Percentiles rank a stretch among this genome's conserved stretches.
Conservation (phyloP, 1,140 invertebrate genomes). For the Magallana angulata region DNA sequence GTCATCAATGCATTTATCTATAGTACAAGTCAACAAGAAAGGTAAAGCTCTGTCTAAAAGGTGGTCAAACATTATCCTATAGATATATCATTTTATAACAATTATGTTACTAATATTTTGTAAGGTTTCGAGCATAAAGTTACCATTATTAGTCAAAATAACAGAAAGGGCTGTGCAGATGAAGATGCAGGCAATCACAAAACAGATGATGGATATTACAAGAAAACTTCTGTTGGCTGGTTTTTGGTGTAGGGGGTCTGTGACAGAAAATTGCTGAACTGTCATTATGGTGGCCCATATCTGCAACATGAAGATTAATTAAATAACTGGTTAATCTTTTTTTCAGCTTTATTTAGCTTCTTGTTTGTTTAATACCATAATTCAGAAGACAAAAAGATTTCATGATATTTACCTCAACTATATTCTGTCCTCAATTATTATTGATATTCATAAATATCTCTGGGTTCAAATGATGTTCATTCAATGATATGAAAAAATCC, state of each 20-base stretch:
- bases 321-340: too few relatives aligned
- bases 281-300: conserved; percentile 14
- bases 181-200: neutral
- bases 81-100: too few relatives aligned
- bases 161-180: neutral
- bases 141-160: neutral
- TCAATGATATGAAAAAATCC: too few relatives aligned
- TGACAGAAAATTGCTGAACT: neutral
- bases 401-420: neutral
- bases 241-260: neutral
- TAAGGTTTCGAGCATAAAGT: neutral
- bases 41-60: too few relatives aligned
- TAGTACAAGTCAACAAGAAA: too few relatives aligned
- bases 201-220: neutral
- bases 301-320: neutral
- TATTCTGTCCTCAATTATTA: neutral
- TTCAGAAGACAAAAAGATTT: neutral
- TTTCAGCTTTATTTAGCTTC: neutral
- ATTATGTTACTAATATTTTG: too few relatives aligned
- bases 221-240: neutral
- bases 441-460: too few relatives aligned
- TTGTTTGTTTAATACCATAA: neutral
- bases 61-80: too few relatives aligned
- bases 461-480: too few relatives aligned
- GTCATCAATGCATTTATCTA: too few relatives aligned